phyloP scores from a whole-genome alignment of 2,888 invertebrate species.

The Tenthredo mesomela region DNA sequence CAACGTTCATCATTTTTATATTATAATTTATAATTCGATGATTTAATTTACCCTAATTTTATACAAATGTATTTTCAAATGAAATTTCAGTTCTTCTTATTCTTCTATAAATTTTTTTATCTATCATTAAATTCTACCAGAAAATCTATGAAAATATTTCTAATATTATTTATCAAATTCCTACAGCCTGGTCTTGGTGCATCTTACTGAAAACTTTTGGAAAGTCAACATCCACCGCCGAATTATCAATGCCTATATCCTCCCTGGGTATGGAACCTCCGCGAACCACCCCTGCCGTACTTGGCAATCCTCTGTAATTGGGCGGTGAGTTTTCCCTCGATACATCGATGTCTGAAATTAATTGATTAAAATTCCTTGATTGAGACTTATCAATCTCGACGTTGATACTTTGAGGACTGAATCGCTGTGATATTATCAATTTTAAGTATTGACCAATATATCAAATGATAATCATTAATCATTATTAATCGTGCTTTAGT shows the following conservation, averaged over 20 bases:
- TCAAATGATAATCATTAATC: conserved; percentile 32
- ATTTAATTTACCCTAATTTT: neutral
- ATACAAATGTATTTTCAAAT: neutral
- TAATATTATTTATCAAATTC: conserved; percentile 56
- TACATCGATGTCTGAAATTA: conserved; percentile 70
- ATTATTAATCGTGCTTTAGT: conserved; percentile 12
- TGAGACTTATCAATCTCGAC: conserved; percentile 26
- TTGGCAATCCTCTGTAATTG: conserved; percentile 66
- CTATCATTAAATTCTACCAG: neutral
- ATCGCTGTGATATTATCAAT: conserved; percentile 34
- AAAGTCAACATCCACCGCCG: conserved; percentile 82
- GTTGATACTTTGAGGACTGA: neutral
- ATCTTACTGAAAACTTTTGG: conserved; percentile 83
- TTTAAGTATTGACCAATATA: neutral
- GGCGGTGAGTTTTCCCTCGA: conserved; percentile 73
- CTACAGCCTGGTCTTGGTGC: conserved; percentile 79
- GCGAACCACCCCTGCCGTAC: conserved; percentile 42
- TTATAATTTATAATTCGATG: neutral
- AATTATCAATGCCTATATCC: conserved; percentile 80
- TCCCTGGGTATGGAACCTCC: conserved; percentile 56
- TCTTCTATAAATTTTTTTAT: neutral
- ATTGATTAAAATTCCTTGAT: conserved; percentile 5
- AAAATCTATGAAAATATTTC: neutral
- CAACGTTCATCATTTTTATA: neutral
- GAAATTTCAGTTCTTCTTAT: neutral